Evolutionary conservation across 1,140 invertebrate genomes (phyloP).

Genomic region (Drosophila cardini): DNA sequence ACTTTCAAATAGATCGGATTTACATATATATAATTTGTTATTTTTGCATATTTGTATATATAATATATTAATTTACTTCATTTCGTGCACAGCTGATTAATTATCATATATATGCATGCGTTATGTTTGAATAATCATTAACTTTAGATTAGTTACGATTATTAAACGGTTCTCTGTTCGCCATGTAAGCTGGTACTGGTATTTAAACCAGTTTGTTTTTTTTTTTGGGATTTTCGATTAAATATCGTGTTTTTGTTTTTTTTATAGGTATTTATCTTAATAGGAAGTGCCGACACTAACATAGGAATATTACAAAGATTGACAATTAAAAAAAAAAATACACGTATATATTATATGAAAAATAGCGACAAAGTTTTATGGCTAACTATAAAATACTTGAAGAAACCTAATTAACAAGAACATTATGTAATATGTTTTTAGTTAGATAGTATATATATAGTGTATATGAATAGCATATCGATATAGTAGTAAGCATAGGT

Average conservation of each 20-base stretch:
- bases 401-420: conserved; percentile 80
- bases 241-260: not conserved
- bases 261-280: conserved; percentile 29
- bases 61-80: conserved; percentile 24
- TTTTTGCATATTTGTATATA: conserved; percentile 34
- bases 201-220: conserved; percentile 32
- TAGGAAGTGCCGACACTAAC: conserved; percentile 33
- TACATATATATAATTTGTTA: conserved; percentile 29
- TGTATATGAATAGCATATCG: conserved; percentile 39
- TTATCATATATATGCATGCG: conserved; percentile 46
- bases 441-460: conserved; percentile 39
- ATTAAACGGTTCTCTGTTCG: conserved; percentile 27
- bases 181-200: conserved; percentile 29
- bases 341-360: conserved; percentile 8
- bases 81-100: conserved; percentile 58
- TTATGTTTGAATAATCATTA: conserved; percentile 39
- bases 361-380: conserved; percentile 50
- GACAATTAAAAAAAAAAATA: conserved; percentile 33
- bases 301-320: conserved; percentile 27
- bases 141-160: conserved; percentile 31
- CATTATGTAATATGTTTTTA: conserved; percentile 57
- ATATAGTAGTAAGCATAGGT: conserved; percentile 53
- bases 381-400: conserved; percentile 76
- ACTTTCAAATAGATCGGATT: conserved; percentile 60
- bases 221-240: conserved; percentile 27